Conservation (phyloP, 2,113 vertebrate genomes). For the Chlorocebus sabaeus region DNA sequence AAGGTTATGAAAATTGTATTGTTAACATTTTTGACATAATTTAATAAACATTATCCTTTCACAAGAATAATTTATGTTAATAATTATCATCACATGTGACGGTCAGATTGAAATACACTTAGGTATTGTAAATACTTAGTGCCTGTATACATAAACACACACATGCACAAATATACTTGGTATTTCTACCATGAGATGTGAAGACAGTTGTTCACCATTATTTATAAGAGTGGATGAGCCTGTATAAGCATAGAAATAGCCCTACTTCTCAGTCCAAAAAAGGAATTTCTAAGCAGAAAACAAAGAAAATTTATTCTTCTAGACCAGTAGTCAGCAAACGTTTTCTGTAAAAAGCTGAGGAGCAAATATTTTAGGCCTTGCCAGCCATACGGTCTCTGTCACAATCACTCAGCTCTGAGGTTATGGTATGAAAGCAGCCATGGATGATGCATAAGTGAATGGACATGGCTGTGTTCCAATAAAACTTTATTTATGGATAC, state of each 20-base stretch:
- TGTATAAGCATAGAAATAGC: not conserved
- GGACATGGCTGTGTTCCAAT: not conserved
- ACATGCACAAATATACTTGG: not conserved
- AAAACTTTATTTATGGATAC: constrained; percentile 23
- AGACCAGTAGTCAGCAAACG: not conserved
- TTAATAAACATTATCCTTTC: constrained; percentile 18
- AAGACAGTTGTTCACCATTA: not conserved
- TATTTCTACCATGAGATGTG: not conserved
- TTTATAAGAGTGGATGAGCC: not conserved
- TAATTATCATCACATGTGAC: not conserved
- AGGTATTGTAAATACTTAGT: constrained; percentile 30
- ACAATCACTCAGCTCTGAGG: not conserved
- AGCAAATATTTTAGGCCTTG: constrained; percentile 20
- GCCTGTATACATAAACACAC: not conserved
- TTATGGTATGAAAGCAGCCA: not conserved
- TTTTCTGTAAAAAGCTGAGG: not conserved
- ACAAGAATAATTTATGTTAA: constrained; percentile 2
- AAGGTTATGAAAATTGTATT: constrained; percentile 3
- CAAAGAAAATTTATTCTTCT: not conserved
- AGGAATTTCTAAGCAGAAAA: not conserved
- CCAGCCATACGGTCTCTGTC: not conserved
- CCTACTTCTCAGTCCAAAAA: not conserved
- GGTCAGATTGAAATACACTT: not conserved
- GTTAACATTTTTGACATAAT: constrained; percentile 34
- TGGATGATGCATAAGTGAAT: not conserved